These are phyloP conservation scores for Calliopum simillimum DNA, from an alignment of 2,888 invertebrate species.

Conservation along the genomic window DNA sequence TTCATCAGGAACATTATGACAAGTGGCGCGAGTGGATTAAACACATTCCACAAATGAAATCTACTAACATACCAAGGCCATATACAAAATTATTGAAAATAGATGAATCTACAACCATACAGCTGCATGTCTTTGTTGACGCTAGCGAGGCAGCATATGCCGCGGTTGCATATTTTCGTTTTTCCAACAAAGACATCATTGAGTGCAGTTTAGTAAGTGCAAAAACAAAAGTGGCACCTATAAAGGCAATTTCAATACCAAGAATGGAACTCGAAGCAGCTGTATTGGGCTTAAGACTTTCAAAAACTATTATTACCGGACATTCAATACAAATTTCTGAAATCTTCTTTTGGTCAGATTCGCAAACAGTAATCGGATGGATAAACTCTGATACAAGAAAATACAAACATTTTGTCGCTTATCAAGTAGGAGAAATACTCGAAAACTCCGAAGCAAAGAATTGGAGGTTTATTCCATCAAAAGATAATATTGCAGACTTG, in stretches of 20 bases:
- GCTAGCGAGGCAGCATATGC: conserved; percentile 25
- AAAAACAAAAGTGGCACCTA: not conserved
- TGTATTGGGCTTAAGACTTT: not conserved
- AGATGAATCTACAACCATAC: not conserved
- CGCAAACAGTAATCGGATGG: not conserved
- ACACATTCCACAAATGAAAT: too few relatives aligned
- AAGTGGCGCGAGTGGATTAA: conserved; percentile 48
- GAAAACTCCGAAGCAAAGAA: too few relatives aligned
- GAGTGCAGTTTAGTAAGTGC: not conserved
- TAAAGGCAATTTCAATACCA: not conserved
- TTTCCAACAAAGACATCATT: not conserved
- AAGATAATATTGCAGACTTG: too few relatives aligned
- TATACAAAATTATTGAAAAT: too few relatives aligned
- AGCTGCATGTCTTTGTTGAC: conserved; percentile 22
- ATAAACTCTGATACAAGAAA: not conserved
- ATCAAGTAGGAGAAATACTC: too few relatives aligned
- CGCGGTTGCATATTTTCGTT: conserved; percentile 18
- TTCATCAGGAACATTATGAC: conserved; percentile 14
- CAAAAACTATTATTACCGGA: not conserved
- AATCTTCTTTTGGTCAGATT: not conserved
- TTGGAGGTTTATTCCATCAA: too few relatives aligned
- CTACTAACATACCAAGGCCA: too few relatives aligned
- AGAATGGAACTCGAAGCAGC: not conserved
- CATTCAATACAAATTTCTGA: not conserved
- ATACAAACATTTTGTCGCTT: too few relatives aligned